Conservation (phyloP, 2,888 invertebrate species). For the Nephrotoma guestfalica region DNA sequence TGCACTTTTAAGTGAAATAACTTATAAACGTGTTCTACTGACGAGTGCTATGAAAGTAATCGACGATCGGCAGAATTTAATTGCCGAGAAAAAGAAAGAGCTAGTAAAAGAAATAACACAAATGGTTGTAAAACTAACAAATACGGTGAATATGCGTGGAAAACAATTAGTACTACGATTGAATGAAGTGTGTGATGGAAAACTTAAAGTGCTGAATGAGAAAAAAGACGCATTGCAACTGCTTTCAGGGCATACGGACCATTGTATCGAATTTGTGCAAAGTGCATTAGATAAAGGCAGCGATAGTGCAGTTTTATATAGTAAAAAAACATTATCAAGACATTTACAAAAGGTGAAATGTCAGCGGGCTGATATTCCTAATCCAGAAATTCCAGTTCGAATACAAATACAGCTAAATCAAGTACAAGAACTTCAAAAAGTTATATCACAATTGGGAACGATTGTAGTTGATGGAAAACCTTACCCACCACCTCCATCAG, state of each 20-base stretch:
- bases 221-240: conserved; percentile 72
- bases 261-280: conserved; percentile 74
- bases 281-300: conserved; percentile 64
- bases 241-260: conserved; percentile 71
- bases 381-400: conserved; percentile 76
- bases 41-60: conserved; percentile 56
- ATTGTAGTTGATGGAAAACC: conserved; percentile 73
- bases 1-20: conserved; percentile 53
- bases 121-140: conserved; percentile 71
- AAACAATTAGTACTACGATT: conserved; percentile 68
- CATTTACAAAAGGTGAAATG: conserved; percentile 71
- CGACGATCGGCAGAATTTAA: conserved; percentile 69
- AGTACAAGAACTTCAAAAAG: conserved; percentile 65
- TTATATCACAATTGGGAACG: conserved; percentile 61
- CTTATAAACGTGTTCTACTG: conserved; percentile 60
- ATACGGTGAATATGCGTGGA: conserved; percentile 67
- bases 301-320: conserved; percentile 70
- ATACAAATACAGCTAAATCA: conserved; percentile 67
- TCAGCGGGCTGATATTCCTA: conserved; percentile 73
- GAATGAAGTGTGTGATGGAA: conserved; percentile 63
- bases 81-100: conserved; percentile 71
- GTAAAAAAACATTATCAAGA: conserved; percentile 59
- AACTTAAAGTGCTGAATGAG: conserved; percentile 64
- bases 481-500: conserved; percentile 42
- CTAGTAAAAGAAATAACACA: conserved; percentile 77